phyloP scores from a whole-genome alignment of 1,140 invertebrate species.

The Drosophila burlai region DNA sequence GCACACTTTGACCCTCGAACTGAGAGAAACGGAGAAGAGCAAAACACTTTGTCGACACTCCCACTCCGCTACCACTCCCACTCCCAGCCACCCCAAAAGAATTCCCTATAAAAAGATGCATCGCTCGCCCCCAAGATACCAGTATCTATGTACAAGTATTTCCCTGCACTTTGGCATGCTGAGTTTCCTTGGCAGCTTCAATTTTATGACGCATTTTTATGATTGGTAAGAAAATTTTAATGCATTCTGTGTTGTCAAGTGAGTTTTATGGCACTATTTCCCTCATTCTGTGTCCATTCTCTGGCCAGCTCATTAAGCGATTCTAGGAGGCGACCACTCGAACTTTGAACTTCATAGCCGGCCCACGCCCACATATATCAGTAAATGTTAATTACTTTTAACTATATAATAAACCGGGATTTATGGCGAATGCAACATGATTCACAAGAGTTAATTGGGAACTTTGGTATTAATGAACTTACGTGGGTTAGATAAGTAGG shows the following conservation, averaged over 20 bases:
- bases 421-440: constrained; percentile 34
- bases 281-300: constrained; percentile 18
- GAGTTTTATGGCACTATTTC: constrained; percentile 58
- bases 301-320: constrained; percentile 30
- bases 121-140: constrained; percentile 25
- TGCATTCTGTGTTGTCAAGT: constrained; percentile 68
- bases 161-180: constrained; percentile 35
- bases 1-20: constrained; percentile 60
- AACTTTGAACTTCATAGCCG: constrained; percentile 28
- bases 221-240: constrained; percentile 71
- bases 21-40: constrained; percentile 19
- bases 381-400: constrained; percentile 46
- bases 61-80: no score
- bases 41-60: constrained; percentile 74
- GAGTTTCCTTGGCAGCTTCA: constrained; percentile 53
- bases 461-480: constrained; percentile 10
- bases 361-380: constrained; percentile 12
- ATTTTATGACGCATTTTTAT: constrained; percentile 77
- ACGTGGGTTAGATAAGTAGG: background rate
- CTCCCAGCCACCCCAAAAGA: constrained; percentile 35
- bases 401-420: constrained; percentile 24
- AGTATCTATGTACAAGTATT: constrained; percentile 14
- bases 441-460: constrained; percentile 10
- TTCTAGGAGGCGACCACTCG: constrained; percentile 13
- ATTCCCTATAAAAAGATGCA: constrained; percentile 64